Evolutionary conservation across 2,113 vertebrate genomes (phyloP).

Genomic region (Pachypanchax playfairii): DNA sequence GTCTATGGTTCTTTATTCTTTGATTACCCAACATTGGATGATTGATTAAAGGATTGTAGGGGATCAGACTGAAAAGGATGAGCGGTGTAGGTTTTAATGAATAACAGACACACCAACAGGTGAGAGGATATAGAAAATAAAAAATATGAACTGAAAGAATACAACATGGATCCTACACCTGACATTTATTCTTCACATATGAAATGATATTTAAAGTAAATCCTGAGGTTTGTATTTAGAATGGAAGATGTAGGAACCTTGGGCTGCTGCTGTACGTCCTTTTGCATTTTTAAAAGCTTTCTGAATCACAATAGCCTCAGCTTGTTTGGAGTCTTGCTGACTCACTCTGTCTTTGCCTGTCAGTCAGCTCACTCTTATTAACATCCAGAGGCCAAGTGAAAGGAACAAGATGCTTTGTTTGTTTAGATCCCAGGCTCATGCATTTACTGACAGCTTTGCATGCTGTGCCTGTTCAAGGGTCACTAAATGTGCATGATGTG

Average conservation of each 20-base stretch:
- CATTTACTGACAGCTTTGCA: constrained; percentile 9
- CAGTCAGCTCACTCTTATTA: constrained; percentile 58
- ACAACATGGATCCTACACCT: too few species aligned
- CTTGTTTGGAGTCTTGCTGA: constrained; percentile 56
- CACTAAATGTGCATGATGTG: constrained; percentile 13
- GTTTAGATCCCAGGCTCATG: constrained; percentile 26
- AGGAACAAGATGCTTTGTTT: constrained; percentile 43
- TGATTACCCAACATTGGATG: constrained; percentile 63
- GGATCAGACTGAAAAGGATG: constrained; percentile 41
- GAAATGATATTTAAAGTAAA: too few species aligned
- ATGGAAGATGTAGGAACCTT: background rate
- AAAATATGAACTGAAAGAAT: too few species aligned
- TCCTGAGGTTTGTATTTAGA: background rate
- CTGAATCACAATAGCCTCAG: constrained; percentile 50
- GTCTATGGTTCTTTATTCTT: constrained; percentile 57
- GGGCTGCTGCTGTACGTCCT: constrained; percentile 12
- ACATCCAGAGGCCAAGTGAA: constrained; percentile 44
- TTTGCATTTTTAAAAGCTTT: constrained; percentile 23
- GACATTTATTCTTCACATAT: too few species aligned
- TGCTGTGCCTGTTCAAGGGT: background rate
- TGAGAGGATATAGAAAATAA: too few species aligned
- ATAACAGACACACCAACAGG: constrained; percentile 6
- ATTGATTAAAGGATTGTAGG: constrained; percentile 63
- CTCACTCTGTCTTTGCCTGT: constrained; percentile 41
- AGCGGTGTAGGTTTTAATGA: constrained; percentile 12